These are phyloP conservation scores for Xylophagus ater DNA, from an alignment of 2,888 invertebrate species.

Conservation along the genomic window DNA sequence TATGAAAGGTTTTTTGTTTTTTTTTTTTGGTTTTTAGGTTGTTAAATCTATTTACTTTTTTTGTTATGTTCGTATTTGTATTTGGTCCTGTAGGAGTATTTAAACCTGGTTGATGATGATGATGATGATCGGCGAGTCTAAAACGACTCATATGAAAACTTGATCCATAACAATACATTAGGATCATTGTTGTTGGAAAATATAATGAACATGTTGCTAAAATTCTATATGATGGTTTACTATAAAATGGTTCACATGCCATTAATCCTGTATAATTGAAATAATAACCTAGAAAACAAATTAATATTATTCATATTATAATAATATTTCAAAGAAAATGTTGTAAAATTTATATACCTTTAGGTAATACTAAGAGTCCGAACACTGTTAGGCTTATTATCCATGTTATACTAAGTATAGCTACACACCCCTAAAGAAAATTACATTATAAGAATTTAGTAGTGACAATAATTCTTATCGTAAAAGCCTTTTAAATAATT, in stretches of 20 bases:
- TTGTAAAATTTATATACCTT: conserved; percentile 41
- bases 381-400: conserved; percentile 73
- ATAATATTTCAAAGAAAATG: conserved; percentile 1
- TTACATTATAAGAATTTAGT: too few species aligned
- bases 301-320: conserved; percentile 2
- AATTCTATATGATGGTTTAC: conserved; percentile 59
- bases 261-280: conserved; percentile 77
- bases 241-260: conserved; percentile 81
- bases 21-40: too few species aligned
- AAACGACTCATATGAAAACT: conserved; percentile 81
- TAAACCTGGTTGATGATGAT: conserved; percentile 28
- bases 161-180: conserved; percentile 85
- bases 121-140: conserved; percentile 40
- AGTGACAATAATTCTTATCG: too few species aligned
- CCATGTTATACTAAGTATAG: conserved; percentile 76
- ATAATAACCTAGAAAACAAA: conserved; percentile 53
- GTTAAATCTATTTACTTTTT: too few species aligned
- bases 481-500: too few species aligned
- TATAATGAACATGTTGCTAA: conserved; percentile 79
- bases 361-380: conserved; percentile 68
- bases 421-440: conserved; percentile 64
- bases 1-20: too few species aligned
- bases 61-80: conserved; percentile 6
- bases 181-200: conserved; percentile 81
- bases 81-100: conserved; percentile 21